Percentiles rank a stretch among this genome's conserved stretches.
phyloP scores from a whole-genome alignment of 2,888 invertebrate genomes.

The Amphipoea lucens region DNA sequence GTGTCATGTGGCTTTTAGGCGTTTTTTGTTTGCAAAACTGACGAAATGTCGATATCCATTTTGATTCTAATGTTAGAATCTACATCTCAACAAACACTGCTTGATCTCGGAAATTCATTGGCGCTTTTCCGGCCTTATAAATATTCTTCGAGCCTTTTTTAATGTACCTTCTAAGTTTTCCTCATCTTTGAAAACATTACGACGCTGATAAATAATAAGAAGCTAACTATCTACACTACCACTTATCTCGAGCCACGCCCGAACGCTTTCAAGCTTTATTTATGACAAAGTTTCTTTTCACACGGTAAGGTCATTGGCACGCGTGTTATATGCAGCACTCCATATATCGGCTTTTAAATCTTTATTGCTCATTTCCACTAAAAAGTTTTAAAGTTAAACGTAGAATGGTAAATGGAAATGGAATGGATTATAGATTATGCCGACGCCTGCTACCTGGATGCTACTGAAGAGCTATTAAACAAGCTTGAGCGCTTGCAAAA shows the following conservation, averaged over 20 bases:
- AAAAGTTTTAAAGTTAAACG: background rate
- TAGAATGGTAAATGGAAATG: no score
- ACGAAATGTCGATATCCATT: background rate
- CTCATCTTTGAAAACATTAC: background rate
- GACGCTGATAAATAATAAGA: background rate
- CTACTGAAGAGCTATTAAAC: no score
- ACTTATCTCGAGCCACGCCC: conserved; percentile 26
- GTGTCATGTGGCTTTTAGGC: background rate
- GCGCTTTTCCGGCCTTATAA: background rate
- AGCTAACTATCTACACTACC: background rate
- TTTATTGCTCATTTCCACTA: conserved; percentile 9
- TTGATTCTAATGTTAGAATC: conserved; percentile 3
- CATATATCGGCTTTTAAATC: conserved; percentile 22
- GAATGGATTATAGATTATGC: no score
- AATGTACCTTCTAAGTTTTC: background rate
- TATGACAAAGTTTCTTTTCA: conserved; percentile 35
- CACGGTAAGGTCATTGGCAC: conserved; percentile 72
- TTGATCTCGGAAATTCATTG: background rate
- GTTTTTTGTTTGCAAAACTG: background rate
- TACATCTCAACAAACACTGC: background rate
- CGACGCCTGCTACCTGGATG: no score
- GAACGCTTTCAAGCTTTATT: conserved; percentile 42
- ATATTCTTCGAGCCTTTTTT: background rate
- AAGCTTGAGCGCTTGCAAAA: no score
- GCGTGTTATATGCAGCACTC: conserved; percentile 52